These are phyloP conservation scores for Thecophora atra DNA, from an alignment of 2,888 invertebrate genomes.

Conservation along the genomic window DNA sequence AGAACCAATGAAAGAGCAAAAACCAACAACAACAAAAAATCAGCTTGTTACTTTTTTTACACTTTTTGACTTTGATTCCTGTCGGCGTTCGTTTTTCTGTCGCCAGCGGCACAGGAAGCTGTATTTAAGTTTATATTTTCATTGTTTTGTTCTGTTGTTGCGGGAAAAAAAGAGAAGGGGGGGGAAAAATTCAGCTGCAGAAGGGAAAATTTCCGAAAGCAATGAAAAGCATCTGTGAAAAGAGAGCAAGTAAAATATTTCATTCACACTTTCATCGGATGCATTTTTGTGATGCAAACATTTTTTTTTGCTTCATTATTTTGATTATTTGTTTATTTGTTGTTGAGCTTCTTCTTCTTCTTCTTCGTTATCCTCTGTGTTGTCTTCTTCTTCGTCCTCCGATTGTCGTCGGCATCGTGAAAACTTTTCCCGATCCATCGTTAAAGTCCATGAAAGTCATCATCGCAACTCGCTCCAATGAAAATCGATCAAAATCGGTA, in stretches of 20 bases:
- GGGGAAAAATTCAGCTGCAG: background rate
- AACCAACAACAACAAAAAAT: slow-evolving; percentile 6
- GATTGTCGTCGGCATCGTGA: background rate
- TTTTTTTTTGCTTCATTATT: background rate
- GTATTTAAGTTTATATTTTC: background rate
- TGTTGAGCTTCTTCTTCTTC: background rate
- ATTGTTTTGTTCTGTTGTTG: background rate
- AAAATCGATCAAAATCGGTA: slow-evolving; percentile 21
- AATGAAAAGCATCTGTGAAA: background rate
- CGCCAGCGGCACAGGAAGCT: slow-evolving; percentile 15
- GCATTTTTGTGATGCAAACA: background rate
- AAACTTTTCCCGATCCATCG: background rate
- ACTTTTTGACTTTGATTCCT: background rate
- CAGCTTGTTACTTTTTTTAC: background rate
- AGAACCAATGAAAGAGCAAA: background rate
- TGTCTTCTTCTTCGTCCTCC: background rate
- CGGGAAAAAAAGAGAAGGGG: background rate
- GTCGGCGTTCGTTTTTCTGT: background rate
- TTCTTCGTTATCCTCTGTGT: background rate
- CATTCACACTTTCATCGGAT: background rate
- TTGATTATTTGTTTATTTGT: background rate
- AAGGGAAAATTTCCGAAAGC: background rate
- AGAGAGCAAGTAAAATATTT: background rate
- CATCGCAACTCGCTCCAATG: slow-evolving; percentile 6
- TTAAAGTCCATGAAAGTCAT: background rate